Evolutionary conservation across 1,140 invertebrate genomes (phyloP).

Genomic region (Drosophila insularis): DNA sequence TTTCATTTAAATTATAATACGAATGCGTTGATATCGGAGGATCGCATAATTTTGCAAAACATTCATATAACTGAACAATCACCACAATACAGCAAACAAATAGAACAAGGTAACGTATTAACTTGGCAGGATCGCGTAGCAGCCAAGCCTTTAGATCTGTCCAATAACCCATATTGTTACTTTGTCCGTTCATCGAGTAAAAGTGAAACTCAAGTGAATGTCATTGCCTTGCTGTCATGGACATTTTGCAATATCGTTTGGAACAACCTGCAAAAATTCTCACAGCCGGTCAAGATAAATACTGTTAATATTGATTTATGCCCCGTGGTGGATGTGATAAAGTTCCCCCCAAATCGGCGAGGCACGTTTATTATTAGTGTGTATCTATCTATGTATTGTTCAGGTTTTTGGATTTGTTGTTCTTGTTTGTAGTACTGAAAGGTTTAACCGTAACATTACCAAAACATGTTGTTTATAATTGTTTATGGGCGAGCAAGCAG

Average conservation of each 20-base stretch:
- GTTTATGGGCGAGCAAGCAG: conserved; percentile 39
- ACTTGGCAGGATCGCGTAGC: conserved; percentile 71
- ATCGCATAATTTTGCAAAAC: conserved; percentile 84
- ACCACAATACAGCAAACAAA: conserved; percentile 76
- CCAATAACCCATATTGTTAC: conserved; percentile 71
- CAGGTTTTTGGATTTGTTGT: conserved; percentile 19
- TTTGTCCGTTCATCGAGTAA: conserved; percentile 16
- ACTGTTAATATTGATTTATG: conserved; percentile 69
- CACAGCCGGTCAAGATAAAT: conserved; percentile 68
- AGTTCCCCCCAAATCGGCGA: conserved; percentile 10
- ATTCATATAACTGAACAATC: conserved; percentile 83
- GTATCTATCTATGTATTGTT: conserved; percentile 31
- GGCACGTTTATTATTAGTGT: conserved; percentile 19
- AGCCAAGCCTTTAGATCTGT: conserved; percentile 67
- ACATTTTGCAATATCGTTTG: conserved; percentile 31
- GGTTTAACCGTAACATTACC: conserved; percentile 62
- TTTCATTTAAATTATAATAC: conserved; percentile 85
- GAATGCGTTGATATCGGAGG: conserved; percentile 86
- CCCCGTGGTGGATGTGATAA: conserved; percentile 44
- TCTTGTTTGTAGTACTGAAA: conserved; percentile 21
- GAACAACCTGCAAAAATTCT: conserved; percentile 52
- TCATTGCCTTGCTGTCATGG: conserved; percentile 38
- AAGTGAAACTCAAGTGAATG: conserved; percentile 60
- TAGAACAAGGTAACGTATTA: conserved; percentile 77
- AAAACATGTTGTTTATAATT: conserved; percentile 68